Evolutionary conservation across 2,888 invertebrate species (phyloP), one percentile per base, ranked within the genome.

Genomic region (Amphipyra tragopoginis): DNA sequence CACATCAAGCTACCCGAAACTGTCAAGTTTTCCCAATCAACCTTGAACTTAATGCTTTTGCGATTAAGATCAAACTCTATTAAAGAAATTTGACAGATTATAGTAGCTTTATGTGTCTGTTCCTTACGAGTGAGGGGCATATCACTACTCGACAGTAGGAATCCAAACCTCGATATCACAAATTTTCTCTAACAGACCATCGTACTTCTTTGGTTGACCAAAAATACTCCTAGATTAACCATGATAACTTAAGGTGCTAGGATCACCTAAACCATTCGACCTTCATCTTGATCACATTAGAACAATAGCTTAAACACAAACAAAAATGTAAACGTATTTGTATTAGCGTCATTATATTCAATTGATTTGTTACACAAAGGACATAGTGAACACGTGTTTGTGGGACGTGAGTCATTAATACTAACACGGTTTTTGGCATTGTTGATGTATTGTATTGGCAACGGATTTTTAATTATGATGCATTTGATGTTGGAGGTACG

Each of bases 371-470:
- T 80, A 88, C 79, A 89, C 88, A 88, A 89, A 88, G 85, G 84
- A 90, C 89, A 85, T 81, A 87, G 88, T 88, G 85, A 87, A 94
- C 94, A 94, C 90, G 90, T 94, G 94, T 94, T 90, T 90, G 88
- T 88, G 82, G 84, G 89, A 94, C 93, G 94, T 94, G 94, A 94
- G 86, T 94, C 93, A 94, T 94, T 94, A 93, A 84, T 77, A 86
- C 75, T 65, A 81, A 80, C 77, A 72, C 79, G 80, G 75, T 85
- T 92, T 93, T 94, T 93, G 93, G 94, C 87, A 90, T 90, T 93
- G 93, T 91, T 92, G 85, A 86, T 85, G 90, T 89, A 93, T 94
- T 93, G 93, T 93, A 90, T 91, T 89, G 90, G 88, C 82, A 81
- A 52, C 7, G 55, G 63, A 69, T 81, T 79, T 85, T 84, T 86